Base-by-base conservation (phyloP, 2,888 invertebrate species). In the Meteorus colon region DNA sequence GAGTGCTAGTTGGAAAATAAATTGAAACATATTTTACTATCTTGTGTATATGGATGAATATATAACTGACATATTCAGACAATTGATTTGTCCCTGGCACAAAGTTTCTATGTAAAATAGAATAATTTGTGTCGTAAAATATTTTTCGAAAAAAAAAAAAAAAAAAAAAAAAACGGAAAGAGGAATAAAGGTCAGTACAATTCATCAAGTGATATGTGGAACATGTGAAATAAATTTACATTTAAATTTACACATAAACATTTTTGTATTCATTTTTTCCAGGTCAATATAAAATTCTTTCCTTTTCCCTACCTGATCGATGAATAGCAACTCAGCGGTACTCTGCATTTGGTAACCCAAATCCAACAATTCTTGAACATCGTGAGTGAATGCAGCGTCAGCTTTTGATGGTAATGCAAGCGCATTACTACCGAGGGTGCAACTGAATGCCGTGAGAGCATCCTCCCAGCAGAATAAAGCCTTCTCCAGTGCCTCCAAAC, bases 381-480 rank as follows among this genome's bases (percentile, higher is more conserved):
- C 90, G 84, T 92, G 92, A 0, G 93, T 92, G 90, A 97, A 97
- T 87, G 95, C 95, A 0, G 96, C 95, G 88, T 97, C 97, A 86
- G 96, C 96, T 24, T 95, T 94, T 29, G 95, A 94, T 12, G 96
- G 94, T 81, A 96, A 92, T 45, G 95, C 93, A 65, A 94, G 90
- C 0, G 94, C 92, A 37, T 88, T 88, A 84, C 93, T 91, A 86
- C 92, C 92, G 73, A 92, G 92, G 78, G 90, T 87, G 24, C 93
- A 90, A 55, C 93, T 92, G 87, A 96, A 96, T 55, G 95, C 93
- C 0, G 95, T 94, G 81, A 98, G 90, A 14, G 98, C 97, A 90
- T 98, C 97, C 90, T 98, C 98, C 98, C 98, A 98, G 88, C 95
- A 96, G 87, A 95, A 96, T 81, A 98, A 95, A 79, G 97, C 96